Conservation (phyloP, 2,113 vertebrate species). For the Bothrops jararaca region DNA sequence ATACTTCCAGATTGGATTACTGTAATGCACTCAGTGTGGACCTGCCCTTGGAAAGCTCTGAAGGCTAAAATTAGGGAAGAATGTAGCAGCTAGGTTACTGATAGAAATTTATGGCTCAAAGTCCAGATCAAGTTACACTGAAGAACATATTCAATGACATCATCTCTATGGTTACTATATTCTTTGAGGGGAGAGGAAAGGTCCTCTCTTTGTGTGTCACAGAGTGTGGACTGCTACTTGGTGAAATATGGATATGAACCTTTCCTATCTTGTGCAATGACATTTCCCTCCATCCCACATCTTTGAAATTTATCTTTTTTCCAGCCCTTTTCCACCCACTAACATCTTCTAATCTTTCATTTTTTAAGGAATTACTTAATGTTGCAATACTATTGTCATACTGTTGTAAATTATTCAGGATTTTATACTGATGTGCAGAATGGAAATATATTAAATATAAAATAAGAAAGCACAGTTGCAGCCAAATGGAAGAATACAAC, state of each 20-base stretch:
- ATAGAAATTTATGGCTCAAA: not conserved
- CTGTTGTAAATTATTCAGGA: not conserved
- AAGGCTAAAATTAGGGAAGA: not conserved
- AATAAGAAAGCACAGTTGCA: not conserved
- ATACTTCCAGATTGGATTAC: not conserved
- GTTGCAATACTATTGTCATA: not conserved
- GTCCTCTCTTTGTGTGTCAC: not conserved
- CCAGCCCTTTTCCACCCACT: not conserved
- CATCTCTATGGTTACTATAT: not conserved
- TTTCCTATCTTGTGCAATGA: not conserved
- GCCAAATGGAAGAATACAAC: not conserved
- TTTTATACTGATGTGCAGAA: not conserved
- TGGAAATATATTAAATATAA: not conserved
- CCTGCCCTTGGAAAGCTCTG: not conserved
- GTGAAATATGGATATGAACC: not conserved
- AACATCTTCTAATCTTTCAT: not conserved
- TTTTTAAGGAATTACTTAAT: not conserved
- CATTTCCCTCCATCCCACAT: not conserved
- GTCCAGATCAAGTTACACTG: not conserved
- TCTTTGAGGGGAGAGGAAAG: not conserved
- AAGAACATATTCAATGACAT: not conserved
- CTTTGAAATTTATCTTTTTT: not conserved
- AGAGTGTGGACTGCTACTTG: not conserved
- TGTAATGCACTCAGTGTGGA: not conserved
- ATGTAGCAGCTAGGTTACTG: not conserved